A percentile compares a stretch with the other conserved stretches of the same genome.
Evolutionary conservation across 2,888 invertebrate species (phyloP).

Genomic region (Quadroppia sp.): DNA sequence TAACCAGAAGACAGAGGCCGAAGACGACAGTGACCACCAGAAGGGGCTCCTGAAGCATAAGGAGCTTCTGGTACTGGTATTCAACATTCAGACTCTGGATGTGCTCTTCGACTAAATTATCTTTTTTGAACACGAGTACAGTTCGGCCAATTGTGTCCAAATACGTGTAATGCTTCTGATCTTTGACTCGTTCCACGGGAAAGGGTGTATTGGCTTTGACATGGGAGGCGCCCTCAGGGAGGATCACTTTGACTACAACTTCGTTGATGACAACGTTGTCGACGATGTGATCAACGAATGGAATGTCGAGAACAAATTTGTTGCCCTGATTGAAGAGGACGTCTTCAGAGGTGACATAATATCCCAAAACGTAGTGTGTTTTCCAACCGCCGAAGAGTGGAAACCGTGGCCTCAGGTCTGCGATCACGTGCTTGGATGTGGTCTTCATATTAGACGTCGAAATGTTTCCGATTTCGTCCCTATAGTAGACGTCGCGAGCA

Average conservation of each 20-base stretch:
- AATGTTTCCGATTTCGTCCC: constrained; percentile 97
- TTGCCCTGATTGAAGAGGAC: constrained; percentile 75
- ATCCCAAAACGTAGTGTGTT: constrained; percentile 92
- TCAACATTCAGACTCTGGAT: constrained; percentile 88
- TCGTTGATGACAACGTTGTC: constrained; percentile 96
- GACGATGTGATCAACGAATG: constrained; percentile 91
- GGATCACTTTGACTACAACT: constrained; percentile 75
- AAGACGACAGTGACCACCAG: constrained; percentile 83
- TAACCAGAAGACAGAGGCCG: constrained; percentile 80
- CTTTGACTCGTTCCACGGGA: constrained; percentile 66
- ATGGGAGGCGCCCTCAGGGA: constrained; percentile 82
- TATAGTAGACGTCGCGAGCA: constrained; percentile 92
- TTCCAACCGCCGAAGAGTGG: constrained; percentile 99
- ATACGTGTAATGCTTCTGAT: constrained; percentile 81
- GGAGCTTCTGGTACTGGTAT: constrained; percentile 77
- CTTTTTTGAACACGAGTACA: constrained; percentile 73
- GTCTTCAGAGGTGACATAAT: constrained; percentile 95
- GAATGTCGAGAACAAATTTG: constrained; percentile 80
- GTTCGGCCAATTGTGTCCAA: constrained; percentile 90
- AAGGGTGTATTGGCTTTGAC: constrained; percentile 78
- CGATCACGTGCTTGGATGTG: constrained; percentile 84
- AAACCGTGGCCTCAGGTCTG: constrained; percentile 92
- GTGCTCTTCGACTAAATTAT: constrained; percentile 89
- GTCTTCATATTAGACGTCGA: constrained; percentile 90
- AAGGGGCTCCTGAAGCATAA: constrained; percentile 89